These are phyloP conservation scores for Uropsilus gracilis DNA, from an alignment of 2,113 vertebrate genomes.

Conservation along the genomic window DNA sequence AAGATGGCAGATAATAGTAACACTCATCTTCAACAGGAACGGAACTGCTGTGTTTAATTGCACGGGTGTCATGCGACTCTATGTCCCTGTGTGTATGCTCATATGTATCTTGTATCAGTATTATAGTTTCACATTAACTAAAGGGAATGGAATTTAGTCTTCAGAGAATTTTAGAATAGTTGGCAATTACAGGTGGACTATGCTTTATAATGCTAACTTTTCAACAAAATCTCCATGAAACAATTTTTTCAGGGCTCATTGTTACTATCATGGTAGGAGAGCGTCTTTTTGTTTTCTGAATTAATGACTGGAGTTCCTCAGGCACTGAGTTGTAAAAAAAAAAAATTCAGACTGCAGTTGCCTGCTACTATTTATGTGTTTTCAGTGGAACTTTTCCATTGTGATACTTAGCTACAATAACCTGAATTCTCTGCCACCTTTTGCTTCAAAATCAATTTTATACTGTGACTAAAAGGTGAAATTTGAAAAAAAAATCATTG, in stretches of 20 bases:
- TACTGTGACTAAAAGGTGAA: background rate
- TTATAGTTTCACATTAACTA: conserved; percentile 41
- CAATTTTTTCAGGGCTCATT: background rate
- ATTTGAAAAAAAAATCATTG: background rate
- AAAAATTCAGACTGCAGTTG: background rate
- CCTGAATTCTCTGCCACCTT: background rate
- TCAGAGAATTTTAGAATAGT: conserved; percentile 26
- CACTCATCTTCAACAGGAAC: conserved; percentile 21
- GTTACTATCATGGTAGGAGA: background rate
- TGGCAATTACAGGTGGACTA: background rate
- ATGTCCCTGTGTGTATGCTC: background rate
- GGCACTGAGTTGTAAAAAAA: background rate
- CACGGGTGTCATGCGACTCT: background rate
- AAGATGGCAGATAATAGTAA: conserved; percentile 28
- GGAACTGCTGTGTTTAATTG: background rate
- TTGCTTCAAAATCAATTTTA: conserved; percentile 6
- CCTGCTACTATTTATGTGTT: background rate
- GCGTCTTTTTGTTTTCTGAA: background rate
- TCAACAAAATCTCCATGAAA: conserved; percentile 27
- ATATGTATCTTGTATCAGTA: background rate
- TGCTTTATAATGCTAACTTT: background rate
- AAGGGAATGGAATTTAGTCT: background rate
- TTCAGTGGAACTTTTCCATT: background rate
- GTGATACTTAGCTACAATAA: background rate
- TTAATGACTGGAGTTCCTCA: background rate